A percentile compares a stretch with the other conserved stretches of the same genome.
Conservation (phyloP, 2,888 invertebrate species). For the Lasioglossum lativentre region DNA sequence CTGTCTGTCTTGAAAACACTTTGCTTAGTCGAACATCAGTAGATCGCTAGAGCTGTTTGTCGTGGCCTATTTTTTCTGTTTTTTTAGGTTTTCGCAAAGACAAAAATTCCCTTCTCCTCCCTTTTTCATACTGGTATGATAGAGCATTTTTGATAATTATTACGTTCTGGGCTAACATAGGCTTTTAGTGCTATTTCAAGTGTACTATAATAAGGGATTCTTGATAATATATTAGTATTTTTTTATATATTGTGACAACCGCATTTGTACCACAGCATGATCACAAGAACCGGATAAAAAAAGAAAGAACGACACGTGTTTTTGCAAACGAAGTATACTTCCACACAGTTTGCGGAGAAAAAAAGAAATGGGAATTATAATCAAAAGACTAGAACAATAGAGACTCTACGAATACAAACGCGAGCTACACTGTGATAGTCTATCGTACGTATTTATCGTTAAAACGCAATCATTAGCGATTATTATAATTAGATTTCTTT, state of each 20-base stretch:
- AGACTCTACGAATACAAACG: slow-evolving; percentile 55
- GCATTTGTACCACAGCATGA: slow-evolving; percentile 59
- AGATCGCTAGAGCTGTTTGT: slow-evolving; percentile 35
- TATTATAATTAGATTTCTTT: slow-evolving; percentile 48
- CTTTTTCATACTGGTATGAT: slow-evolving; percentile 22
- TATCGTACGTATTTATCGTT: slow-evolving; percentile 59
- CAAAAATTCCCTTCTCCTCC: slow-evolving; percentile 1
- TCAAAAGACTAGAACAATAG: slow-evolving; percentile 61
- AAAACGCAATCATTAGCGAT: slow-evolving; percentile 57
- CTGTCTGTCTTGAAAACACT: background rate
- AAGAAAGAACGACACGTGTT: slow-evolving; percentile 5
- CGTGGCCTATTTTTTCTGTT: slow-evolving; percentile 50
- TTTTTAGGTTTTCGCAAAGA: slow-evolving; percentile 10
- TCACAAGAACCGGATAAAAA: slow-evolving; percentile 20
- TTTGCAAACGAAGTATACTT: slow-evolving; percentile 40
- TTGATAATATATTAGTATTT: slow-evolving; percentile 58
- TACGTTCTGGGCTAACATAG: slow-evolving; percentile 42
- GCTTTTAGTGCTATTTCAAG: slow-evolving; percentile 48
- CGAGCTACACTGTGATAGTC: slow-evolving; percentile 70
- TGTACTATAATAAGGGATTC: slow-evolving; percentile 51
- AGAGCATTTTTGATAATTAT: slow-evolving; percentile 36
- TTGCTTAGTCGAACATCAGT: slow-evolving; percentile 23
- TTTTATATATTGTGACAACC: slow-evolving; percentile 62
- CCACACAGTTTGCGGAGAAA: slow-evolving; percentile 34
- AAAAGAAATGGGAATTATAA: slow-evolving; percentile 41